Percentiles rank a stretch among this genome's conserved stretches.
Conservation (phyloP, 2,888 invertebrate genomes). For the Pseudanteris insignis region DNA sequence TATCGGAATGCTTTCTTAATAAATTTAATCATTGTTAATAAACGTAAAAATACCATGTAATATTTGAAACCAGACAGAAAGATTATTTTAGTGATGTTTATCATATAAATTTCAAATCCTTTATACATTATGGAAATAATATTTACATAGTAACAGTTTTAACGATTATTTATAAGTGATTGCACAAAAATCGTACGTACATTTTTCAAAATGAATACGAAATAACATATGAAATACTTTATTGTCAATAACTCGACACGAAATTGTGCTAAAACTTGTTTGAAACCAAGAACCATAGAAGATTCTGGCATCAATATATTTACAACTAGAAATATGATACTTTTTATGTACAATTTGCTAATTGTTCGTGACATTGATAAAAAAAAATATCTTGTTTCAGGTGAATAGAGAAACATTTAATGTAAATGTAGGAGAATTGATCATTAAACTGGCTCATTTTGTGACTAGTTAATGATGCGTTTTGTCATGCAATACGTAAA, state of each 20-base stretch:
- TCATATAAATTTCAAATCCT: too few species aligned
- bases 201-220: not conserved
- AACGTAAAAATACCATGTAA: too few species aligned
- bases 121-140: too few species aligned
- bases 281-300: conserved; percentile 5
- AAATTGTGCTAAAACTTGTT: conserved; percentile 29
- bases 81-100: too few species aligned
- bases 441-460: conserved; percentile 18
- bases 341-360: conserved; percentile 33
- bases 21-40: too few species aligned
- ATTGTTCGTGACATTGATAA: conserved; percentile 11
- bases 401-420: conserved; percentile 19
- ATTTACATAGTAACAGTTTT: not conserved
- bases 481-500: conserved; percentile 5
- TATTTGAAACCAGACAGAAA: too few species aligned
- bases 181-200: conserved; percentile 1
- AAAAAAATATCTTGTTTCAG: conserved; percentile 20
- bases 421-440: conserved; percentile 2
- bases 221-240: conserved; percentile 21
- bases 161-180: not conserved
- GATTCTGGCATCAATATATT: conserved; percentile 22
- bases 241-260: conserved; percentile 30
- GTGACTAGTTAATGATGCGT: conserved; percentile 26
- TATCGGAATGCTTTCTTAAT: too few species aligned
- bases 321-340: conserved; percentile 16